phyloP scores from a whole-genome alignment of 2,113 vertebrate species.

The Heterotis niloticus region DNA sequence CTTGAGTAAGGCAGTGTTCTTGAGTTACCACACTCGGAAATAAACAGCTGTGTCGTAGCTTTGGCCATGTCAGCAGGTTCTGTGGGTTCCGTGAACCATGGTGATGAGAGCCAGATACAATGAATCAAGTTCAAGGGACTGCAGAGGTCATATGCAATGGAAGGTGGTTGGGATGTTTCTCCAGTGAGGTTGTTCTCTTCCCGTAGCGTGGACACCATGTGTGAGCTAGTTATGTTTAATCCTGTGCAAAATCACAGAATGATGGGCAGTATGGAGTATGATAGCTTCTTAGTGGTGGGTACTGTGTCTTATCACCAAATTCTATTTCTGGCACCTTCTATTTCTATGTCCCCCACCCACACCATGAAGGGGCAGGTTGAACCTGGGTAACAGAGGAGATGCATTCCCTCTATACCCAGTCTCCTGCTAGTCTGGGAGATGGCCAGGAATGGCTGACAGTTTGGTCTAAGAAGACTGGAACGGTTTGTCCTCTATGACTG shows the following conservation, averaged over 20 bases:
- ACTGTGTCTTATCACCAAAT: too few species aligned
- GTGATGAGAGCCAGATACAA: not conserved
- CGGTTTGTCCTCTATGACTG: too few species aligned
- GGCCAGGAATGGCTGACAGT: too few species aligned
- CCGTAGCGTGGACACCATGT: too few species aligned
- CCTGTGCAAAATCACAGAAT: too few species aligned
- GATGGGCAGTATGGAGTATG: too few species aligned
- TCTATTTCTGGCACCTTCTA: constrained; percentile 3
- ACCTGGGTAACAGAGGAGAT: not conserved
- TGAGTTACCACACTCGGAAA: not conserved
- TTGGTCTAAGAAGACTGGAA: too few species aligned
- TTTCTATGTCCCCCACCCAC: not conserved
- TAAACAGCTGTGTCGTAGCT: not conserved
- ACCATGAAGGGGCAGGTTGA: not conserved
- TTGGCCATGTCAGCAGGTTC: not conserved
- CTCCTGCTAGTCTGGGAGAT: not conserved
- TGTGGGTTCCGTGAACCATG: not conserved
- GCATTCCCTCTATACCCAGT: not conserved
- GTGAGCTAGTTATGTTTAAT: too few species aligned
- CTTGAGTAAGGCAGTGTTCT: not conserved
- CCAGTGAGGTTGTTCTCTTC: not conserved
- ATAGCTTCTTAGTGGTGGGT: too few species aligned
- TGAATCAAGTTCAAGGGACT: not conserved
- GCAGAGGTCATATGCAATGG: not conserved
- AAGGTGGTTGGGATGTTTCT: not conserved